Evolutionary conservation across 2,888 invertebrate genomes (phyloP).

Genomic region (Hydropsyche betteni): DNA sequence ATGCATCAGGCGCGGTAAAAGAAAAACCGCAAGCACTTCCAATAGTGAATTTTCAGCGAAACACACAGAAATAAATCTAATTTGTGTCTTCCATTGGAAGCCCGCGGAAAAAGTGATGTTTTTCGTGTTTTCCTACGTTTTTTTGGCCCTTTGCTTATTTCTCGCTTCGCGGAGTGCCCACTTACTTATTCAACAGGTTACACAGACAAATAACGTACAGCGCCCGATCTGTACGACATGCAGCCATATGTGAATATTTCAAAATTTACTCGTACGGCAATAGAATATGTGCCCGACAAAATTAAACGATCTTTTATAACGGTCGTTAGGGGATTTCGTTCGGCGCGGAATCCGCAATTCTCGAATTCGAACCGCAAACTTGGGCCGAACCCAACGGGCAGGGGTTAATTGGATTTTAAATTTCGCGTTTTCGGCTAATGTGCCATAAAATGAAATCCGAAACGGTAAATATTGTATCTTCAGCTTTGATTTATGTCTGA

Average conservation of each 20-base stretch:
- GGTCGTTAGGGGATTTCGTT: not conserved
- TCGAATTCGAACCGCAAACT: not conserved
- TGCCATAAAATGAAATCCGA: not conserved
- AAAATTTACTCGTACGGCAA: too few relatives aligned
- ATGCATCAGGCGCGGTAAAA: not conserved
- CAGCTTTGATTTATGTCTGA: too few relatives aligned
- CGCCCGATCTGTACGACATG: not conserved
- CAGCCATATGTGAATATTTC: not conserved
- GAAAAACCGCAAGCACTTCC: slow-evolving; percentile 3
- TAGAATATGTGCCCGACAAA: slow-evolving; percentile 3
- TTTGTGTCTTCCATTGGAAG: slow-evolving; percentile 22
- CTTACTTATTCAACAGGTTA: slow-evolving; percentile 32
- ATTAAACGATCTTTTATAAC: slow-evolving; percentile 6
- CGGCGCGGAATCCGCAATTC: not conserved
- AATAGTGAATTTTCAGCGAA: slow-evolving; percentile 10
- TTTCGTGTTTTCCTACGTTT: slow-evolving; percentile 10
- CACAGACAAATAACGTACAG: not conserved
- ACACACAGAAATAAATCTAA: slow-evolving; percentile 25
- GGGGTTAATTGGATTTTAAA: slow-evolving; percentile 19
- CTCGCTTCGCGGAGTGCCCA: slow-evolving; percentile 13
- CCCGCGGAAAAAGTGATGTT: slow-evolving; percentile 11
- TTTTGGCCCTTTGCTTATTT: slow-evolving; percentile 17
- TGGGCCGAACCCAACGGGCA: not conserved
- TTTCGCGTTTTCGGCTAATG: not conserved
- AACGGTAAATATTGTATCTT: too few relatives aligned